Base-by-base conservation (phyloP, 2,888 invertebrate species). In the Ceramica pisi region DNA sequence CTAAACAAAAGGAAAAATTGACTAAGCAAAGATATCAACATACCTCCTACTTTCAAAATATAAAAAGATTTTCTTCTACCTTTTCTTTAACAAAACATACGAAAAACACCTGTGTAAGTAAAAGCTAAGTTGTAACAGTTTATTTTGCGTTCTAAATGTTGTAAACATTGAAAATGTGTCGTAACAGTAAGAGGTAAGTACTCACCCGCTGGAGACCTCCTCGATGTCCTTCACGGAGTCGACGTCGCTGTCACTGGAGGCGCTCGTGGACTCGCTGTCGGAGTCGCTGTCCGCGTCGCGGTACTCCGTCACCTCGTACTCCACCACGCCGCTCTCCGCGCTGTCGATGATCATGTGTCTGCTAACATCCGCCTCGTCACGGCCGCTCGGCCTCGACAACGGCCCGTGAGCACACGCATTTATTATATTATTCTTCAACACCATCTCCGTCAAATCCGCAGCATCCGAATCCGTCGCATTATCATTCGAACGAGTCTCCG, bases 401-500 rank as follows among this genome's bases (percentile, higher is more conserved):
- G 96, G 96, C 7, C 96, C 96, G 84, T 96, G 96, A 76, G 95
- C 94, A 82, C 95, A 95, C 50, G 96, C 96, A 80, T 96, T 96
- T 81, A 96, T 96, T 66, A 96, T 95, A 79, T 96, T 96, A 89
- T 96, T 95, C 81, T 95, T 96, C 74, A 95, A 88, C 72, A 96
- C 96, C 95, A 96, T 96, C 78, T 95, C 95, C 90, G 94, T 96
- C 38, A 94, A 88, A 82, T 95, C 95, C 44, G 91, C 88, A 5
- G 92, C 89, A 74, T 95, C 95, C 5, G 94, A 94, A 81, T 95
- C 94, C 93, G 75, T 94, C 92, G 87, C 86, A 77, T 90, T 87
- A 21, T 88, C 88, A 74, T 92, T 91, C 8, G 93, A 92, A 68
- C 87, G 90, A 31, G 91, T 90, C 78, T 92, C 92, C 41, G 92